Conservation (phyloP, 2,797 vertebrate species). For the Uromys caudimaculatus region DNA sequence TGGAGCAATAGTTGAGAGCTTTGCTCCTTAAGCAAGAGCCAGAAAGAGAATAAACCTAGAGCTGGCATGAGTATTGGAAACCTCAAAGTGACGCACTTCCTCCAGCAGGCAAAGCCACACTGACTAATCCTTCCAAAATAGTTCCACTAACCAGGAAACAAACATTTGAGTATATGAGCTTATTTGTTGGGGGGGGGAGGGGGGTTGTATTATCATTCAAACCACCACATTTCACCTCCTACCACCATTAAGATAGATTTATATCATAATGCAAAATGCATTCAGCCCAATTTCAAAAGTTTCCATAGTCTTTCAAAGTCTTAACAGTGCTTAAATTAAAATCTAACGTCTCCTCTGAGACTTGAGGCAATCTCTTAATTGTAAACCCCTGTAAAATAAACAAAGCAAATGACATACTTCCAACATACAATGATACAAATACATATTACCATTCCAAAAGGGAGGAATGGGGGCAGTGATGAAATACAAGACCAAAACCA, state of each 20-base stretch:
- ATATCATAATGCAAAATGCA: background rate
- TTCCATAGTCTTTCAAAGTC: background rate
- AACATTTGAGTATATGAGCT: background rate
- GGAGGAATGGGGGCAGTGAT: too few species aligned
- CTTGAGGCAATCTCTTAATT: background rate
- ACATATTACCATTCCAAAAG: background rate
- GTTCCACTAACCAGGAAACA: background rate
- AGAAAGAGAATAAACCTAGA: background rate
- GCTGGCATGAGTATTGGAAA: background rate
- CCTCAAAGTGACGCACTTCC: background rate
- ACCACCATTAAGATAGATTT: background rate
- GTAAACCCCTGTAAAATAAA: background rate
- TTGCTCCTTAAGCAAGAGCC: background rate
- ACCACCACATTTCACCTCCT: background rate
- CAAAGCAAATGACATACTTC: background rate
- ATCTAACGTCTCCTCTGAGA: background rate
- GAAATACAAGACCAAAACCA: background rate
- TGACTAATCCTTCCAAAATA: background rate
- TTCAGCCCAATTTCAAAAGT: background rate
- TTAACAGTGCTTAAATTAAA: background rate
- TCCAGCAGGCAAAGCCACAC: background rate
- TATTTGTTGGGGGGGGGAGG: fast-evolving
- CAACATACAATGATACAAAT: background rate
- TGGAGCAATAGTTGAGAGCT: background rate
- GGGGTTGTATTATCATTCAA: background rate